Percentiles rank a stretch among this genome's conserved stretches.
Conservation (phyloP, 2,888 invertebrate species). For the Laothoe populi region DNA sequence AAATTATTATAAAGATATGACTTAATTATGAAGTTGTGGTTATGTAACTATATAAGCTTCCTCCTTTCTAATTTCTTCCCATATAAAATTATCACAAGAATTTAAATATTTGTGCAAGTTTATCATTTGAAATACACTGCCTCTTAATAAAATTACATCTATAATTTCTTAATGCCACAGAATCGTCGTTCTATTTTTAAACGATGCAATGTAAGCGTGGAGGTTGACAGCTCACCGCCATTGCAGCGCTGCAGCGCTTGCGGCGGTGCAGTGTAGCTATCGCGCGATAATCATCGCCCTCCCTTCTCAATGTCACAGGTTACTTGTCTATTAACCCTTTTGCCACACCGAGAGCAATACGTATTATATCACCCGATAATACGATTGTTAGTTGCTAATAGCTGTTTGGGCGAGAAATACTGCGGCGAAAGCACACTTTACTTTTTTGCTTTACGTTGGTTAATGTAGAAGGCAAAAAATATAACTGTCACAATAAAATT, state of each 20-base stretch:
- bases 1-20: too few species aligned
- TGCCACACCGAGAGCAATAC: constrained; percentile 37
- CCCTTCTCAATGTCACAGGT: constrained; percentile 50
- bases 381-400: constrained; percentile 1
- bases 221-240: constrained; percentile 22
- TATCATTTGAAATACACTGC: too few species aligned
- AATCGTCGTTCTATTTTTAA: constrained; percentile 6
- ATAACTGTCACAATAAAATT: too few species aligned
- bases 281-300: constrained; percentile 44
- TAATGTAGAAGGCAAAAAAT: too few species aligned
- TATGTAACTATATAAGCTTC: too few species aligned
- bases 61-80: too few species aligned
- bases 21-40: too few species aligned
- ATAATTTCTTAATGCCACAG: not conserved
- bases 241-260: constrained; percentile 17
- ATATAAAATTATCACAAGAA: too few species aligned
- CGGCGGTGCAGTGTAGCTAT: constrained; percentile 31
- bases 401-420: not conserved
- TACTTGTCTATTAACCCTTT: constrained; percentile 48
- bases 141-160: too few species aligned
- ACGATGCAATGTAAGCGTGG: constrained; percentile 20
- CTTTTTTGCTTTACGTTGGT: not conserved
- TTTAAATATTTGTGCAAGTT: too few species aligned
- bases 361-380: constrained; percentile 31
- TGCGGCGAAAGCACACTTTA: not conserved